Conservation (phyloP, 2,113 vertebrate species). For the Lonchura striata region DNA sequence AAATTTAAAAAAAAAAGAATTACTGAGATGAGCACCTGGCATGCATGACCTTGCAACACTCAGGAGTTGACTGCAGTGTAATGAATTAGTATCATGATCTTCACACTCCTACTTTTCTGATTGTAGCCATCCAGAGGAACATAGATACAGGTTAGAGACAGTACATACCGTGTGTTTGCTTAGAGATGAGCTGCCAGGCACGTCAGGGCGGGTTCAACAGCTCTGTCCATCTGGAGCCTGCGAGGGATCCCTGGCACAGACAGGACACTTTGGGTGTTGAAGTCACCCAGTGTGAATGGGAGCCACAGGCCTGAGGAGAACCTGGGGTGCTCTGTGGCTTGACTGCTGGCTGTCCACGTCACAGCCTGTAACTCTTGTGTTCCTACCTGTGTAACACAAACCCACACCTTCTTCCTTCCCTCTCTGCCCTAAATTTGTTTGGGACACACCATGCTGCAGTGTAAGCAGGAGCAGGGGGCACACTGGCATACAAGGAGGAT, state of each 20-base stretch:
- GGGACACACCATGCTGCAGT: background rate
- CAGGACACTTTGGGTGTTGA: background rate
- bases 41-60: slow-evolving; percentile 35
- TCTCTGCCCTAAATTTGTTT: background rate
- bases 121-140: slow-evolving; percentile 70
- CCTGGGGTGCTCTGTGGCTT: background rate
- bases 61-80: slow-evolving; percentile 35
- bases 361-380: background rate
- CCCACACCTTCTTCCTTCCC: background rate
- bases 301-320: background rate
- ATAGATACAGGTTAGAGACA: slow-evolving; percentile 71
- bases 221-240: background rate
- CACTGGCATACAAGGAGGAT: background rate
- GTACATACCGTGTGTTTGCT: slow-evolving; percentile 42
- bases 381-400: background rate
- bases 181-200: slow-evolving; percentile 46
- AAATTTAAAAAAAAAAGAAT: background rate
- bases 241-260: background rate
- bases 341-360: background rate
- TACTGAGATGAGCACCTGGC: background rate
- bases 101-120: slow-evolving; percentile 64
- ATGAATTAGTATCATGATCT: slow-evolving; percentile 49
- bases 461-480: background rate
- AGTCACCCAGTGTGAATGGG: background rate
- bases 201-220: slow-evolving; percentile 10